phyloP scores from a whole-genome alignment of 2,888 invertebrate genomes.

The Sepiola atlantica region DNA sequence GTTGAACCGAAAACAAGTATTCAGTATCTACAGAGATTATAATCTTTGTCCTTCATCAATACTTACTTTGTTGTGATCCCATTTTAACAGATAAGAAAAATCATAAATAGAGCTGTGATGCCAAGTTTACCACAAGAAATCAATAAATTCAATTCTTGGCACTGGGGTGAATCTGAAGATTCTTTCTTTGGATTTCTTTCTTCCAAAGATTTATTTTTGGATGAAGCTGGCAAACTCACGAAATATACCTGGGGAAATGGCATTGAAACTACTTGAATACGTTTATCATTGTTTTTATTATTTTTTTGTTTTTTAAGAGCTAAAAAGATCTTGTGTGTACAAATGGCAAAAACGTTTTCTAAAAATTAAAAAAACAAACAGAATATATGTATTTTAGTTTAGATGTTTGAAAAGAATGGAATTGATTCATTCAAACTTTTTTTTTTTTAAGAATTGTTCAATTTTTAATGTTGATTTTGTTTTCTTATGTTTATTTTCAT shows the following conservation, averaged over 20 bases:
- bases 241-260: background rate
- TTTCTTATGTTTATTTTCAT: background rate
- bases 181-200: background rate
- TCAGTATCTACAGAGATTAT: background rate
- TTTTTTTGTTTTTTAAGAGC: background rate
- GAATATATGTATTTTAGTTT: background rate
- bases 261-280: background rate
- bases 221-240: background rate
- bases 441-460: background rate
- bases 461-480: background rate
- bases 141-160: slow-evolving; percentile 19
- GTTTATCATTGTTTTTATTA: background rate
- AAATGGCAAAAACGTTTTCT: background rate
- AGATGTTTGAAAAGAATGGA: background rate
- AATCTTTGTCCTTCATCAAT: slow-evolving; percentile 14
- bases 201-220: background rate
- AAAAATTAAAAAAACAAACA: background rate
- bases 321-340: background rate
- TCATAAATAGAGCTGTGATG: background rate
- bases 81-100: background rate
- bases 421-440: background rate
- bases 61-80: background rate
- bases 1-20: background rate
- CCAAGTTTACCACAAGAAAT: background rate
- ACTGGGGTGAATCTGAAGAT: background rate